These are phyloP conservation scores for Aspidapion aeneum DNA, from an alignment of 2,888 invertebrate species.

Conservation along the genomic window DNA sequence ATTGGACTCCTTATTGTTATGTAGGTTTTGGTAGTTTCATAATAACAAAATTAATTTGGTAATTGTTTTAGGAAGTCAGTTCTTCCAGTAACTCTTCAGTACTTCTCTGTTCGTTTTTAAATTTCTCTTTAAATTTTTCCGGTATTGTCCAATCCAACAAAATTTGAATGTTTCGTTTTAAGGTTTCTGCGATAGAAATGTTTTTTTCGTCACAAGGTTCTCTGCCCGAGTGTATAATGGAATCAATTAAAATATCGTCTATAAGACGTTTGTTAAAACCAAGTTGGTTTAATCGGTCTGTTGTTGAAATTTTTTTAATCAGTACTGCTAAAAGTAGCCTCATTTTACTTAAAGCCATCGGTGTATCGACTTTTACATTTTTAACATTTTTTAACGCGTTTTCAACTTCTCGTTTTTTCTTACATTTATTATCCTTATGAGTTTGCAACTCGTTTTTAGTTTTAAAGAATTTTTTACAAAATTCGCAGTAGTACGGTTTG, in stretches of 20 bases:
- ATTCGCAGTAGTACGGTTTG: conserved; percentile 73
- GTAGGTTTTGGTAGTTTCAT: too few relatives aligned
- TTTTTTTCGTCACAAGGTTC: conserved; percentile 58
- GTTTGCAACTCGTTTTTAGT: conserved; percentile 68
- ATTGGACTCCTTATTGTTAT: too few relatives aligned
- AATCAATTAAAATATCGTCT: conserved; percentile 76
- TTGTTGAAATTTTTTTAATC: conserved; percentile 76
- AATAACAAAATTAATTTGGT: too few relatives aligned
- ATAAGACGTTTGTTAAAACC: conserved; percentile 73
- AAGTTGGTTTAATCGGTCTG: conserved; percentile 67
- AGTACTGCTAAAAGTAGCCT: conserved; percentile 76
- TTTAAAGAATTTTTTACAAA: conserved; percentile 71
- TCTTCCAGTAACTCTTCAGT: conserved; percentile 78
- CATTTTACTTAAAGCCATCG: conserved; percentile 70
- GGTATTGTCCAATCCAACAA: conserved; percentile 81
- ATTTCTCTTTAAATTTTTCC: conserved; percentile 70
- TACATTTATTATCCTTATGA: conserved; percentile 50
- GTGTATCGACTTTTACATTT: conserved; percentile 43
- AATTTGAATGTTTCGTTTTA: conserved; percentile 72
- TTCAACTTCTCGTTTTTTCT: conserved; percentile 34
- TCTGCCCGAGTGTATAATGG: conserved; percentile 71
- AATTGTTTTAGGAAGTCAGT: conserved; percentile 54
- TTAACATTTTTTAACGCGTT: conserved; percentile 35
- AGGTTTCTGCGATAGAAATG: conserved; percentile 58
- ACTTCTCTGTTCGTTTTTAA: conserved; percentile 68